phyloP scores from a whole-genome alignment of 2,113 vertebrate species.

The Agapornis roseicollis region DNA sequence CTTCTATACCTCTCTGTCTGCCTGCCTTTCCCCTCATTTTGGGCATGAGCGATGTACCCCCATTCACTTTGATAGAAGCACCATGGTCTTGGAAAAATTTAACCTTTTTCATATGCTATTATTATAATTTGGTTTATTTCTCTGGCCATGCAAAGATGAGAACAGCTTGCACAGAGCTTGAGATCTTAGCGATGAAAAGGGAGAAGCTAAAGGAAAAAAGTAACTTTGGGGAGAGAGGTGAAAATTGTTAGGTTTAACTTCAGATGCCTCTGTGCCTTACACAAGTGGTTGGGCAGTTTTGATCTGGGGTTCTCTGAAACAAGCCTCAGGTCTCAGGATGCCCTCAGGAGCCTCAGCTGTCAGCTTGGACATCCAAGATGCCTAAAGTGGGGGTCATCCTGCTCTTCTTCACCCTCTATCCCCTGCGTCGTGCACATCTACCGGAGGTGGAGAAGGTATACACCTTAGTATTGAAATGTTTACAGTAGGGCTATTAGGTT shows the following conservation, averaged over 20 bases:
- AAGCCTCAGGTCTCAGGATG: background rate
- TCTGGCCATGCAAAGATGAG: background rate
- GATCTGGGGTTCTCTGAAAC: background rate
- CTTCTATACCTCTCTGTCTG: background rate
- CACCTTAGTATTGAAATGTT: background rate
- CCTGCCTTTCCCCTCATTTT: background rate
- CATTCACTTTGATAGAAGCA: background rate
- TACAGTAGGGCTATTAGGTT: background rate
- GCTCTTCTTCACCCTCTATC: background rate
- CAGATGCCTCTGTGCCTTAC: background rate
- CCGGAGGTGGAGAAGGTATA: background rate
- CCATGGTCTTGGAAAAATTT: background rate
- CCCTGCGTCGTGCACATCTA: background rate
- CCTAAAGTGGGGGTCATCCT: fast-evolving
- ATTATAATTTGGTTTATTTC: background rate
- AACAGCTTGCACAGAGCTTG: background rate
- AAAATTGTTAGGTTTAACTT: background rate
- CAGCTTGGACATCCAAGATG: background rate
- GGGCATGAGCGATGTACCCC: background rate
- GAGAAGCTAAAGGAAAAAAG: background rate
- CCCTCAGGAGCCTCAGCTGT: background rate
- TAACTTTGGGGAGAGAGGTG: background rate
- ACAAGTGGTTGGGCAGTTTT: background rate
- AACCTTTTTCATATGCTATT: background rate
- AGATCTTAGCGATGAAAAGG: background rate